These are phyloP conservation scores for Ptychodera flava DNA, from an alignment of 35 echinoderm and acorn worm genomes.

Conservation along the genomic window DNA sequence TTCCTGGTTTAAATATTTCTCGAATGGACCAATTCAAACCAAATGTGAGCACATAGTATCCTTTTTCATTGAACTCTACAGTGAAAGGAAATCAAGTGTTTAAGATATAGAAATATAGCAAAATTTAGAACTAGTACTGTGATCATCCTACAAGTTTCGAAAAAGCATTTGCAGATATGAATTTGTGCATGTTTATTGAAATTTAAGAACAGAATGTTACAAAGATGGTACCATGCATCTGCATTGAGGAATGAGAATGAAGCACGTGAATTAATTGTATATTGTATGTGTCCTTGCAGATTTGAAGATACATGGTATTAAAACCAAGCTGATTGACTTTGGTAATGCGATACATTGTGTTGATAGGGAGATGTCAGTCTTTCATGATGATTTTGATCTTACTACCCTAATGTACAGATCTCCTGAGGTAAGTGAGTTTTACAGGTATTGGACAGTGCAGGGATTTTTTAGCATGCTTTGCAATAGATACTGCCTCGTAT, in stretches of 20 bases:
- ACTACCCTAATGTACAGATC: slow-evolving; percentile 82
- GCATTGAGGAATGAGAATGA: neutral
- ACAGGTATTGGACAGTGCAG: neutral
- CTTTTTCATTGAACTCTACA: too few species aligned
- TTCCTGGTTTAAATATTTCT: too few species aligned
- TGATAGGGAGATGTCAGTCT: slow-evolving; percentile 84
- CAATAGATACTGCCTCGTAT: neutral
- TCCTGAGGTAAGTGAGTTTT: slow-evolving; percentile 72
- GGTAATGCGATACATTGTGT: slow-evolving; percentile 96
- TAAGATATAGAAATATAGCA: neutral
- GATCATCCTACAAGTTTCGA: neutral
- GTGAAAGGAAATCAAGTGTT: too few species aligned
- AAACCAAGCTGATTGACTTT: slow-evolving; percentile 88
- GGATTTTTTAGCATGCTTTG: neutral
- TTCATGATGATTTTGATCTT: slow-evolving; percentile 93
- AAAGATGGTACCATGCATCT: neutral
- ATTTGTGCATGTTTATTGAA: neutral
- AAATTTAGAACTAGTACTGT: neutral
- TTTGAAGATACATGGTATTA: neutral
- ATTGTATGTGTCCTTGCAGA: neutral
- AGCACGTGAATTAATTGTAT: neutral
- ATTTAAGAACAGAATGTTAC: neutral
- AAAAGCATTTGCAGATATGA: neutral
- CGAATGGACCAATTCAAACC: too few species aligned
- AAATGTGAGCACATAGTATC: too few species aligned